Evolutionary conservation across 2,888 invertebrate species (phyloP).

Genomic region (Aromia moschata): DNA sequence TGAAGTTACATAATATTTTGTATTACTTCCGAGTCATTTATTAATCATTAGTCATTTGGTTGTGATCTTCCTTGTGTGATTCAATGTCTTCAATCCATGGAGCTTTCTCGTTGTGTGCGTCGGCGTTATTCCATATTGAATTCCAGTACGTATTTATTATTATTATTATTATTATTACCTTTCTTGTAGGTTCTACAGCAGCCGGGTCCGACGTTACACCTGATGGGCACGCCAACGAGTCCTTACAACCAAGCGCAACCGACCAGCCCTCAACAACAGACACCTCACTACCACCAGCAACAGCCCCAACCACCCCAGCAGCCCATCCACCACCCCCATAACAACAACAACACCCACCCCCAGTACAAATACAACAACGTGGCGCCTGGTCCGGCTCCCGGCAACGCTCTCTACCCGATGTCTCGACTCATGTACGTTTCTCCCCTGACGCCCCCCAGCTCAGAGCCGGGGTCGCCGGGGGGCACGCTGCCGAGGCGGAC

Average conservation of each 20-base stretch:
- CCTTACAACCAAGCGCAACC: conserved; percentile 61
- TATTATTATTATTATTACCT: too few relatives aligned
- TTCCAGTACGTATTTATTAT: too few relatives aligned
- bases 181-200: conserved; percentile 59
- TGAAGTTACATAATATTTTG: too few relatives aligned
- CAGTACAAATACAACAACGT: conserved; percentile 56
- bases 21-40: too few relatives aligned
- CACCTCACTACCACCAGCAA: conserved; percentile 52
- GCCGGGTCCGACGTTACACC: conserved; percentile 66
- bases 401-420: conserved; percentile 65
- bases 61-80: too few relatives aligned
- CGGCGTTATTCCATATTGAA: too few relatives aligned
- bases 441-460: conserved; percentile 87
- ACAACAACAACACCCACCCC: conserved; percentile 57
- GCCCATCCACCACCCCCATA: conserved; percentile 62
- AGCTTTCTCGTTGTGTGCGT: too few relatives aligned
- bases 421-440: conserved; percentile 80
- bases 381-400: conserved; percentile 58
- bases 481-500: conserved; percentile 76
- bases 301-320: conserved; percentile 59
- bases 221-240: conserved; percentile 66
- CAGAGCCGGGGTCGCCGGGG: conserved; percentile 86
- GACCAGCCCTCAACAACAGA: conserved; percentile 49
- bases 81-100: too few relatives aligned
- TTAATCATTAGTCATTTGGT: too few relatives aligned